phyloP scores from a whole-genome alignment of 2,888 invertebrate genomes.

The Heliconius erato region DNA sequence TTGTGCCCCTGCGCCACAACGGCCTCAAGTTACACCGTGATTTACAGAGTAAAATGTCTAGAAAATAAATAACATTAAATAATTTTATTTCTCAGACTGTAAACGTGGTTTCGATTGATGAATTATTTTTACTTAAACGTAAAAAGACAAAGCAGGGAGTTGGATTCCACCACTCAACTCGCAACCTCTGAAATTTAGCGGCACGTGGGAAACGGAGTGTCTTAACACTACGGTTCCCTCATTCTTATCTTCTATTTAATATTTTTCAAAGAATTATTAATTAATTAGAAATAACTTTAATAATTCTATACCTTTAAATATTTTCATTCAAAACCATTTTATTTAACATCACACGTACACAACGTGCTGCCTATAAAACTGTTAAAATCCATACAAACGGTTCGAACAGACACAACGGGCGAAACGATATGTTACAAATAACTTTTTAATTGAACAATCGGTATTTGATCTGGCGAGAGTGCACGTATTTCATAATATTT shows the following conservation, averaged over 20 bases:
- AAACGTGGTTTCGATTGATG: no score
- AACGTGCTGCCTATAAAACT: conserved; percentile 5
- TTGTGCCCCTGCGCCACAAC: no score
- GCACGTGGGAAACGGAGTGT: no score
- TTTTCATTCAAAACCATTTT: background rate
- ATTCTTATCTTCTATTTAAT: background rate
- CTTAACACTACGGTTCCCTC: background rate
- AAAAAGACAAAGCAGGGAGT: no score
- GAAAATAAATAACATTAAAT: no score
- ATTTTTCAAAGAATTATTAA: background rate
- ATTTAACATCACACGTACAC: background rate
- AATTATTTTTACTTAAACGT: no score
- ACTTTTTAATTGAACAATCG: conserved; percentile 33
- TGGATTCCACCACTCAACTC: no score
- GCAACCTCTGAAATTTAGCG: no score
- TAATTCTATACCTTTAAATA: background rate
- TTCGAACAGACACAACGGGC: background rate
- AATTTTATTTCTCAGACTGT: no score
- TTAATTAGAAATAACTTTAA: background rate
- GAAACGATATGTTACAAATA: conserved; percentile 26
- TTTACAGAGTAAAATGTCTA: no score
- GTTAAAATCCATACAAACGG: conserved; percentile 20
- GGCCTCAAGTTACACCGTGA: no score
- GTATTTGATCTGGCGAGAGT: conserved; percentile 22
- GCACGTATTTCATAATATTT: conserved; percentile 13